Conservation (phyloP, 35 echinoderm and acorn worm genomes). For the Strongylocentrotus purpuratus region DNA sequence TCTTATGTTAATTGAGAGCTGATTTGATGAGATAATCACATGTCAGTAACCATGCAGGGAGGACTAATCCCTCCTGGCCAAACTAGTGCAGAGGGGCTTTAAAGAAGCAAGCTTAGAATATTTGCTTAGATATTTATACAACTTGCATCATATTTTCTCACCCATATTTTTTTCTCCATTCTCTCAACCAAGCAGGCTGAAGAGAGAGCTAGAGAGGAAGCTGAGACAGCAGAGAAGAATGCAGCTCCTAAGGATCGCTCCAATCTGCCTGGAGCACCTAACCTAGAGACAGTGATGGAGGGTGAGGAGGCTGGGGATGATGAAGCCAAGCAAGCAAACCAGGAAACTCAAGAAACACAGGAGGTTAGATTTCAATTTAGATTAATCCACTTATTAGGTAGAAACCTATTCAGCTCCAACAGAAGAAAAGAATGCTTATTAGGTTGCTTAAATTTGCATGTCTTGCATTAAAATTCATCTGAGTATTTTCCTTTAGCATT, state of each 20-base stretch:
- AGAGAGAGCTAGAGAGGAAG: conserved; percentile 65
- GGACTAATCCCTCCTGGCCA: too few relatives aligned
- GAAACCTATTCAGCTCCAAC: neutral
- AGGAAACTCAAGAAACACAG: conserved; percentile 51
- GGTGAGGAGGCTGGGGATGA: conserved; percentile 79
- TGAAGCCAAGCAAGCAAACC: conserved; percentile 39
- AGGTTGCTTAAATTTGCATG: neutral
- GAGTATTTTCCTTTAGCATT: neutral
- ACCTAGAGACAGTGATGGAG: conserved; percentile 84
- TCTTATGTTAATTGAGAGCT: too few relatives aligned
- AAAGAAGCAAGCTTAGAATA: too few relatives aligned
- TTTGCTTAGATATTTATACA: too few relatives aligned
- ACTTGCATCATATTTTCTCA: too few relatives aligned
- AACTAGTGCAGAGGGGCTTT: too few relatives aligned
- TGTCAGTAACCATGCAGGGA: too few relatives aligned
- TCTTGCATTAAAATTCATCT: neutral
- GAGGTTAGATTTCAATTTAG: neutral
- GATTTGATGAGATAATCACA: too few relatives aligned
- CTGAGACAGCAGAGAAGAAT: conserved; percentile 55
- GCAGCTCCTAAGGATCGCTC: conserved; percentile 67
- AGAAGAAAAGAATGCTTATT: neutral
- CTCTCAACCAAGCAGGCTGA: conserved; percentile 41
- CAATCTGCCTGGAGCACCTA: conserved; percentile 85
- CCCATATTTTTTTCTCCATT: neutral
- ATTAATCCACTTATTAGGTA: too few relatives aligned